Conservation (phyloP, 2,888 invertebrate species). For the Blastobasis adustella region DNA sequence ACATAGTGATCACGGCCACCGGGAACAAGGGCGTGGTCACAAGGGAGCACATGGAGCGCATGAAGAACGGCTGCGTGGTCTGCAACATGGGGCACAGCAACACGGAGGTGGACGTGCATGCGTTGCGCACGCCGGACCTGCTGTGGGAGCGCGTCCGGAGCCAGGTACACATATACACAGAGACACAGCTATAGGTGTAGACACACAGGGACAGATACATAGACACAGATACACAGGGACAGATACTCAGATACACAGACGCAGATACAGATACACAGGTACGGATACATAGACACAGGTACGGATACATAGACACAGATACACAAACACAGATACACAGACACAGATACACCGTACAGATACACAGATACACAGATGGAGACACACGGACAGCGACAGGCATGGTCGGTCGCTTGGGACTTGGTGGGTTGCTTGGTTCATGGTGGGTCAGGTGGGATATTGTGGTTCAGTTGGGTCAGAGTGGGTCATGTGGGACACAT, state of each 20-base stretch:
- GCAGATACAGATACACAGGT: not conserved
- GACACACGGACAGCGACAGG: too few species aligned
- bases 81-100: conserved; percentile 99
- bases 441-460: too few species aligned
- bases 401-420: too few species aligned
- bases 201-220: not conserved
- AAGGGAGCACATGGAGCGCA: conserved; percentile 95
- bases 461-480: too few species aligned
- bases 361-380: too few species aligned
- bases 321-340: too few species aligned
- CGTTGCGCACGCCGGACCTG: conserved; percentile 92
- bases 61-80: conserved; percentile 96
- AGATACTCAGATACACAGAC: not conserved
- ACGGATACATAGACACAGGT: not conserved
- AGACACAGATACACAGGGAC: not conserved
- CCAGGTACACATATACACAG: conserved; percentile 64
- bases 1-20: conserved; percentile 97
- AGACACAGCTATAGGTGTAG: not conserved
- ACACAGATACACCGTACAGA: too few species aligned
- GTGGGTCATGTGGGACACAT: not conserved
- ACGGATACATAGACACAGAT: not conserved
- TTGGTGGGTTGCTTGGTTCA: too few species aligned
- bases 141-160: conserved; percentile 98
- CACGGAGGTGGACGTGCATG: conserved; percentile 93
- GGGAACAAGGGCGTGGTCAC: conserved; percentile 98